phyloP scores from a whole-genome alignment of 2,888 invertebrate genomes.

The Drosophila kambysellisi region DNA sequence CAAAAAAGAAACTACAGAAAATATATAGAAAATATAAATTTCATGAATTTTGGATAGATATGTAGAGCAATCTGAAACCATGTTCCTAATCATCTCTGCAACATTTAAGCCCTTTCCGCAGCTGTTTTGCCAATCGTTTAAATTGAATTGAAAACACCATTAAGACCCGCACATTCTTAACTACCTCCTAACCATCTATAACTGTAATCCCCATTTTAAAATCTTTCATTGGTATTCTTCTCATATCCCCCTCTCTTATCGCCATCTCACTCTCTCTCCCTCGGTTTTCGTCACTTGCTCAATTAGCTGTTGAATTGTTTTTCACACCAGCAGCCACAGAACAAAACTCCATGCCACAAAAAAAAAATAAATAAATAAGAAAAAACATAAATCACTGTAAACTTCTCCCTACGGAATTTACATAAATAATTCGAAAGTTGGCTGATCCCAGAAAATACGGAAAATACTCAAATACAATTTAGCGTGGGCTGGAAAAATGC shows the following conservation, averaged over 20 bases:
- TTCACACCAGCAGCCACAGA: conserved; percentile 39
- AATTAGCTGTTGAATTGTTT: conserved; percentile 69
- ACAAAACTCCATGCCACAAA: not conserved
- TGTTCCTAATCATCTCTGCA: not conserved
- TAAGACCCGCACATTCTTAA: conserved; percentile 28
- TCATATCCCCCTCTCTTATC: not conserved
- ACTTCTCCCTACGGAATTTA: conserved; percentile 55
- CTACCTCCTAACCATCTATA: not conserved
- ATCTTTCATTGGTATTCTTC: too few relatives aligned
- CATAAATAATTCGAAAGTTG: conserved; percentile 62
- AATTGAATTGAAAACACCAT: conserved; percentile 30
- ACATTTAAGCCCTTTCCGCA: not conserved
- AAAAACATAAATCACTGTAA: conserved; percentile 63
- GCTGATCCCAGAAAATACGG: conserved; percentile 5
- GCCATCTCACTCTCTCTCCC: not conserved
- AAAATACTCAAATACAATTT: conserved; percentile 1
- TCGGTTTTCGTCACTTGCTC: conserved; percentile 40
- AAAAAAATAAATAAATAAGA: conserved; percentile 7
- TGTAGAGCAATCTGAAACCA: not conserved
- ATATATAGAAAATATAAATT: not conserved
- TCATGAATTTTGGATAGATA: not conserved
- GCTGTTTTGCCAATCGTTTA: conserved; percentile 6
- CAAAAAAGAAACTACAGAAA: not conserved
- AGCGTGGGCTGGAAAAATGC: conserved; percentile 39
- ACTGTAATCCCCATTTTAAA: conserved; percentile 8